phyloP scores from a whole-genome alignment of 1,140 invertebrate species.

The Papilio aristodemus region DNA sequence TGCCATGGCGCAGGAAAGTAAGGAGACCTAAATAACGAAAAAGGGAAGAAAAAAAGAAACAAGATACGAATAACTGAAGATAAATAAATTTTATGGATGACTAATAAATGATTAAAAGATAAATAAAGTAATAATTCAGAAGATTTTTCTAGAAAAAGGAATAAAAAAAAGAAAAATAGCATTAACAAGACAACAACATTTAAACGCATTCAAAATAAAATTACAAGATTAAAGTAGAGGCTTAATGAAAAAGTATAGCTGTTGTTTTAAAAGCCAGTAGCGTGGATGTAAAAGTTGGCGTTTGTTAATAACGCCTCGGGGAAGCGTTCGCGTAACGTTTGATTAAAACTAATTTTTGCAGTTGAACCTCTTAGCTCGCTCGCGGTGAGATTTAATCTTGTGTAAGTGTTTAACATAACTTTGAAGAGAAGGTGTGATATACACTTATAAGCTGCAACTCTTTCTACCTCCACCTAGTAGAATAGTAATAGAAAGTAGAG shows the following conservation, averaged over 20 bases:
- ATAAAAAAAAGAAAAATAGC: background rate
- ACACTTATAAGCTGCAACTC: background rate
- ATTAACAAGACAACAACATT: background rate
- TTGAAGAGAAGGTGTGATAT: constrained; percentile 2
- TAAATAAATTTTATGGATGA: no score
- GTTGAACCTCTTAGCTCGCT: constrained; percentile 30
- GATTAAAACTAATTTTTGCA: constrained; percentile 33
- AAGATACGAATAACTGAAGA: no score
- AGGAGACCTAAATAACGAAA: no score
- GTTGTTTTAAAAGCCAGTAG: constrained; percentile 25
- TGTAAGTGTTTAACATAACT: constrained; percentile 21
- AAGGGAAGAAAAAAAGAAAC: no score
- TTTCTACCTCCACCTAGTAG: no score
- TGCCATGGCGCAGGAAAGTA: no score
- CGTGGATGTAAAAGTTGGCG: constrained; percentile 24
- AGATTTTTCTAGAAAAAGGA: background rate
- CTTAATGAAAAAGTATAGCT: constrained; percentile 28
- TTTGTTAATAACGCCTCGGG: constrained; percentile 28
- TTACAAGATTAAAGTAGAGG: constrained; percentile 16
- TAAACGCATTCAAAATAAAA: constrained; percentile 10
- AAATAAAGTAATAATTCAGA: no score
- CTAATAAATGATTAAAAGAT: no score
- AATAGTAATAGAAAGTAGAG: no score
- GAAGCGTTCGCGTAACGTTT: constrained; percentile 23
- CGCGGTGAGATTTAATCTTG: constrained; percentile 26